Base-by-base conservation (phyloP, 2,888 invertebrate genomes). In the Euphydryas editha region DNA sequence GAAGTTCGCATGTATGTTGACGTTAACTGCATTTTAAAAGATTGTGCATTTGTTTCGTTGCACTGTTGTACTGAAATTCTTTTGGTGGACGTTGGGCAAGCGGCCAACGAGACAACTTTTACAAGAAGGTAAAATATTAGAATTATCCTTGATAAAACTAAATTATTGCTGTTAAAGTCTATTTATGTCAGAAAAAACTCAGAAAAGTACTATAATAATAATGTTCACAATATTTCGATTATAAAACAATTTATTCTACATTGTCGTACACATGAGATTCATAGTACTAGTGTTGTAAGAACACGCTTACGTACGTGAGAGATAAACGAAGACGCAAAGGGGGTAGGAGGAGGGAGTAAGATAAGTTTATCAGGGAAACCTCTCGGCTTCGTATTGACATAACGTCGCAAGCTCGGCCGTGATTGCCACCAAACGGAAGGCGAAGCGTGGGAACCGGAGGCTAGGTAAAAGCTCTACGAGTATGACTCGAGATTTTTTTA, bases 341-440 rank as follows among this genome's bases (percentile, higher is more conserved):
- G 74, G 74, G 70, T 68, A 72, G 70, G 63, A 74, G 75, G 74
- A 75, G 75, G 71, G 78, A 75, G 55, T 74, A 79, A 88, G 89
- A 91, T 92, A 92, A 92, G 89, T 92, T 92, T 92, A 92, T 92
- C 92, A 90, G 86, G 83, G 86, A 88, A 90, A 89, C 89, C 90
- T 90, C 88, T 91, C 89, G 89, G 85, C 87, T 87, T 83, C 84
- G 85, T 92, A 92, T 92, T 92, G 92, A 92, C 91, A 90, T 87
- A 90, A 85, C 90, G 86, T 86, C 89, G 91, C 86, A 85, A 82
- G 86, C 83, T 80, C 81, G 85, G 84, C 84, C 85, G 87, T 91
- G 90, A 91, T 92, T 92, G 90, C 88, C 87, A 86, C 79, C 87
- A 84, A 90, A 84, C 88, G 88, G 86, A 90, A 91, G 87, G 82